Base-by-base conservation (phyloP, 2,113 vertebrate genomes). In the Monopterus albus region DNA sequence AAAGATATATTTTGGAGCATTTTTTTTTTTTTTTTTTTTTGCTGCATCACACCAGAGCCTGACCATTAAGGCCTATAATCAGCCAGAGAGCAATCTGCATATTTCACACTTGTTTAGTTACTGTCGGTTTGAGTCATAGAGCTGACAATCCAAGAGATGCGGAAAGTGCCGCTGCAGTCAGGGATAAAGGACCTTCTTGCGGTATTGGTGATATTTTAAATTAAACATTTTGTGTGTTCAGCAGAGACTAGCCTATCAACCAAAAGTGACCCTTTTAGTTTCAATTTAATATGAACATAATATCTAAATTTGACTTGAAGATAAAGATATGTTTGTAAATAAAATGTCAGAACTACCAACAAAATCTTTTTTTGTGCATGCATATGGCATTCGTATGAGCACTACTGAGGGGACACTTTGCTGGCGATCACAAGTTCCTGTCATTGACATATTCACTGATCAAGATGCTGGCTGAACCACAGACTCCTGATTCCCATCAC, bases 401-500 rank as follows among this genome's bases (percentile, higher is more conserved):
- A 47, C n/a, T 7, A 20, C 2, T 42, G 49, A 72, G 39, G 39
- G 53, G 1, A 7, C 13, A 14, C 29, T 56, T 49, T 26, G 29
- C 15, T 62, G 43, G 35, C 15, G n/a, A 11, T 36, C 23, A n/a
- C 36, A 39, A 33, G 29, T 43, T 69, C 18, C 33, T 21, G 56
- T 71, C 21, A 20, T 50, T 55, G 67, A 70, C 62, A 67, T 59
- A 40, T 75, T 76, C 47, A 36, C 61, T 71, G 70, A 72, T 78
- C 50, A 63, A 65, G 46, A 56, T 25, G 25, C 53, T 15, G 65
- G 60, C 82, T 60, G 63, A 72, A 66, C 69, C 36, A 9, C 70
- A 72, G 60, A 69, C 64, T 70, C 67, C 60, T 81, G 85, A 89
- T 86, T 84, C 78, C 67, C 76, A 81, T 90, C 86, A 84, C 81